phyloP scores from a whole-genome alignment of 2,888 invertebrate genomes.

The Leptinotarsa rubiginosa region DNA sequence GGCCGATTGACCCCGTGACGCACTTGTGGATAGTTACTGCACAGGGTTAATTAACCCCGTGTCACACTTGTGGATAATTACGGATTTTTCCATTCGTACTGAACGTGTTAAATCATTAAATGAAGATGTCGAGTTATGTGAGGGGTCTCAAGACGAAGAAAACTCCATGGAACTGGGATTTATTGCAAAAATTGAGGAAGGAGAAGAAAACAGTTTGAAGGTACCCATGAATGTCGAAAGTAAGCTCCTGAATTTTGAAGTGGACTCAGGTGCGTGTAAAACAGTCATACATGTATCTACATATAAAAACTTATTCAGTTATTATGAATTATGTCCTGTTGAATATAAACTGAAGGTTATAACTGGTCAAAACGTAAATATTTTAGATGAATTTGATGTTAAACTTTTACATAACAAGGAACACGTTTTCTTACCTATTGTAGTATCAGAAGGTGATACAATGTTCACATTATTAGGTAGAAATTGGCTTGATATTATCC shows the following conservation, averaged over 20 bases:
- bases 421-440: slow-evolving; percentile 7
- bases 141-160: slow-evolving; percentile 21
- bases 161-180: slow-evolving; percentile 12
- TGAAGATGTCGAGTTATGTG: slow-evolving; percentile 4
- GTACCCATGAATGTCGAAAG: neutral
- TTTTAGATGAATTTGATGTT: slow-evolving; percentile 32
- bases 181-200: slow-evolving; percentile 12
- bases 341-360: slow-evolving; percentile 34
- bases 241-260: slow-evolving; percentile 21
- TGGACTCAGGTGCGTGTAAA: too few relatives aligned
- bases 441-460: too few relatives aligned
- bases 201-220: too few relatives aligned
- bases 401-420: slow-evolving; percentile 20
- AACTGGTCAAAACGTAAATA: slow-evolving; percentile 33
- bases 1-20: too few relatives aligned
- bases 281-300: too few relatives aligned
- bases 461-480: slow-evolving; percentile 23
- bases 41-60: too few relatives aligned
- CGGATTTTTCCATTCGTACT: too few relatives aligned
- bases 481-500: slow-evolving; percentile 30
- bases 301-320: too few relatives aligned
- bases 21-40: too few relatives aligned
- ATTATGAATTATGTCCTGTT: neutral
- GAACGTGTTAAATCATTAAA: neutral
- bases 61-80: too few relatives aligned